phyloP scores from a whole-genome alignment of 2,888 invertebrate genomes.

The Epiblema foenella region DNA sequence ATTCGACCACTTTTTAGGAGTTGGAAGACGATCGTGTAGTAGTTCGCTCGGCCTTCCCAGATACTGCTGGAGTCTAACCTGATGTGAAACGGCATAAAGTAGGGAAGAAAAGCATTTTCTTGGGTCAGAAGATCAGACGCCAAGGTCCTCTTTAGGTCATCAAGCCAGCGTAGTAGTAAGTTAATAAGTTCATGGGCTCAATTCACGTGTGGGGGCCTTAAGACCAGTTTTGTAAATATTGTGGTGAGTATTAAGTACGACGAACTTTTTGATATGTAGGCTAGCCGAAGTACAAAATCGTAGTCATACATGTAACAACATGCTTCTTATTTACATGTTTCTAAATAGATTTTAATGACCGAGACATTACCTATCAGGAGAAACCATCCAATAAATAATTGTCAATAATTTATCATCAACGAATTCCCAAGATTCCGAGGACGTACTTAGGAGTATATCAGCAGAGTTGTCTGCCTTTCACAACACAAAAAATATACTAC shows the following conservation, averaged over 20 bases:
- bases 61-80: not conserved
- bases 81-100: not conserved
- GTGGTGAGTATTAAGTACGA: not conserved
- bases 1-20: not conserved
- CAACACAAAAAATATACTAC: constrained; percentile 15
- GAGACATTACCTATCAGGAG: too few species aligned
- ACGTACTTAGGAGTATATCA: not conserved
- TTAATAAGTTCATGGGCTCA: not conserved
- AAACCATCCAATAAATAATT: not conserved
- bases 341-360: too few species aligned
- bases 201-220: not conserved
- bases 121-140: not conserved
- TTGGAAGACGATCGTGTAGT: not conserved
- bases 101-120: not conserved
- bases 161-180: not conserved
- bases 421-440: not conserved
- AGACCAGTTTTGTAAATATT: not conserved
- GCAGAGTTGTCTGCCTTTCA: constrained; percentile 22
- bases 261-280: too few species aligned
- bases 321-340: too few species aligned
- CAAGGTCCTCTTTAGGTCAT: not conserved
- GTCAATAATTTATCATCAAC: not conserved
- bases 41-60: not conserved
- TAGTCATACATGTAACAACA: too few species aligned
- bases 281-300: too few species aligned